Percentiles rank a stretch among this genome's conserved stretches.
Evolutionary conservation across 2,888 invertebrate genomes (phyloP).

Genomic region (Machimus rusticus): DNA sequence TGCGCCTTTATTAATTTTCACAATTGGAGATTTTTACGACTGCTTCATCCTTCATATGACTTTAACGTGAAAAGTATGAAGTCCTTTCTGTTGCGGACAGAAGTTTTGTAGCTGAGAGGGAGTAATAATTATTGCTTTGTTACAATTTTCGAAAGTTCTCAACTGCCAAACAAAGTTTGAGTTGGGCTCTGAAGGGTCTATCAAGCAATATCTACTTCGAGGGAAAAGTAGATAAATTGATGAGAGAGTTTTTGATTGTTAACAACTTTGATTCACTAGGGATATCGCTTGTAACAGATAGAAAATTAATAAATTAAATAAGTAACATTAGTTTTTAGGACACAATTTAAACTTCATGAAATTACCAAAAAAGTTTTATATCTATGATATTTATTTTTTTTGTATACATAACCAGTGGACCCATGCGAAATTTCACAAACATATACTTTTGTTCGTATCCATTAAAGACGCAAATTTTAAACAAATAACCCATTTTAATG

Average conservation of each 20-base stretch:
- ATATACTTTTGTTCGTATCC: too few species aligned
- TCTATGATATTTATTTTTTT: too few species aligned
- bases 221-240: neutral
- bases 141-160: neutral
- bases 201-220: neutral
- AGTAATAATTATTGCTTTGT: neutral
- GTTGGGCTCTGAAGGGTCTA: neutral
- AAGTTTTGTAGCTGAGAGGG: neutral
- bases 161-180: neutral
- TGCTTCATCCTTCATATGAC: neutral
- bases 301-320: neutral
- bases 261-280: neutral
- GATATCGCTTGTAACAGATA: neutral
- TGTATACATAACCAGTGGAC: too few species aligned
- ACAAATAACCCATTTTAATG: too few species aligned
- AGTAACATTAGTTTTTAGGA: neutral
- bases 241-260: neutral
- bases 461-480: too few species aligned
- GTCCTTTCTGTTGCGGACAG: neutral
- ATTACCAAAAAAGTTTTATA: too few species aligned
- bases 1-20: neutral
- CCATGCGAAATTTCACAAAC: too few species aligned
- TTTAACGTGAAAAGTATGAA: neutral
- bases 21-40: neutral
- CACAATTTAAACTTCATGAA: neutral